phyloP scores from a whole-genome alignment of 2,888 invertebrate genomes.

The Andrena chrysosceles region DNA sequence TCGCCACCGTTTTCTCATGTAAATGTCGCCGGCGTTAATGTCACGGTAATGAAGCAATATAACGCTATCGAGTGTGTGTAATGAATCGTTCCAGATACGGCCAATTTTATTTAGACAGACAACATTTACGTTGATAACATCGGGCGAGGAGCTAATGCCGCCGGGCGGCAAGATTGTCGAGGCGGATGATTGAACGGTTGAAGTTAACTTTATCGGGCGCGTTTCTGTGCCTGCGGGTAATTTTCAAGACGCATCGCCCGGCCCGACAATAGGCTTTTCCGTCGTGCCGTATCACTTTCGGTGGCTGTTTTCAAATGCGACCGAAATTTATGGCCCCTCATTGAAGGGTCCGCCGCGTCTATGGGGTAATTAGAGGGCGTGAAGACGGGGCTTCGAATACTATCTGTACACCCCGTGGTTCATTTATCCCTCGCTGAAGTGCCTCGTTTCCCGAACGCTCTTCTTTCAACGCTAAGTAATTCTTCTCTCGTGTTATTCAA shows the following conservation, averaged over 20 bases:
- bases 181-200: slow-evolving; percentile 19
- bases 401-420: slow-evolving; percentile 78
- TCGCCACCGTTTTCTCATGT: slow-evolving; percentile 54
- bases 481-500: slow-evolving; percentile 2
- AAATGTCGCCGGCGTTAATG: slow-evolving; percentile 53
- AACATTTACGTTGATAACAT: slow-evolving; percentile 37
- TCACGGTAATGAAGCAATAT: slow-evolving; percentile 48
- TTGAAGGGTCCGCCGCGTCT: slow-evolving; percentile 77
- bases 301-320: slow-evolving; percentile 76
- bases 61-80: slow-evolving; percentile 28
- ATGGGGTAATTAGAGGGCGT: slow-evolving; percentile 84
- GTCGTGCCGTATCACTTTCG: slow-evolving; percentile 73
- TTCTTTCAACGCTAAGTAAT: slow-evolving; percentile 19
- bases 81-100: slow-evolving; percentile 36
- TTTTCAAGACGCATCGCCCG: slow-evolving; percentile 37
- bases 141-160: neutral
- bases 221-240: slow-evolving; percentile 22
- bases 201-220: slow-evolving; percentile 32
- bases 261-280: slow-evolving; percentile 46
- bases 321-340: slow-evolving; percentile 78
- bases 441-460: slow-evolving; percentile 55
- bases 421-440: slow-evolving; percentile 68
- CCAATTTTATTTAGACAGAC: slow-evolving; percentile 18
- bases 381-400: slow-evolving; percentile 73
- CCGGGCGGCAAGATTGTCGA: slow-evolving; percentile 16